Base-by-base conservation (phyloP, 2,797 vertebrate genomes). In the Macropodus opercularis region DNA sequence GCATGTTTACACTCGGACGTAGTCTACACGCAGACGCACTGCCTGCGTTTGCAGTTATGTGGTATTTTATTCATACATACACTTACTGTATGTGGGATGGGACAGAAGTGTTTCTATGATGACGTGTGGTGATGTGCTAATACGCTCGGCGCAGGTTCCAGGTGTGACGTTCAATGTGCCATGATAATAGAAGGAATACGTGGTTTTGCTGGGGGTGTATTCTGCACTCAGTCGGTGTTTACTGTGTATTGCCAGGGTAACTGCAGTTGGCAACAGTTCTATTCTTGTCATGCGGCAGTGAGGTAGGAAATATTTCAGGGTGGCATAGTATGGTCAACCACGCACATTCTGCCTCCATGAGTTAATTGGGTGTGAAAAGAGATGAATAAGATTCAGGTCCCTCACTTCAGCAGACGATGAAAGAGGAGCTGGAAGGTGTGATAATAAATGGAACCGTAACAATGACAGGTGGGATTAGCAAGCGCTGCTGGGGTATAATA, bases 301-400 rank as follows among this genome's bases (percentile, higher is more conserved):
- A 85, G 59, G 72, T 51, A 58, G 65, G 68, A 85, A 80, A 77
- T 69, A 85, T 81, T 75, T 72, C 32, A 46, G 48, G 65, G 70
- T 67, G 63, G 48, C 65, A 72, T 57, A 49, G 40, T 60, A 42
- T 81, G 82, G 84, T 87, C 82, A 91, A 63, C 68, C 69, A 83
- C 77, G 75, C 78, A 81, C 60, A 78, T 66, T 87, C 77, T 68
- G 77, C 81, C 68, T 77, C 63, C 31, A 58, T 50, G 34, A 87
- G 84, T 86, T 91, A 91, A 93, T 91, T 91, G 77, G 80, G 81
- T 89, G 81, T 89, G 85, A 91, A 87, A 89, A 77, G 69, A 89
- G 70, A 74, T 84, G 86, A 89, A 87, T 77, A 85, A 67, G 74
- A 82, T 87, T 87, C 71, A 54, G 72, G 60, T 74, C 69, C 63